Evolutionary conservation across 2,888 invertebrate species (phyloP).

Genomic region (Listrodromus nycthemerus): DNA sequence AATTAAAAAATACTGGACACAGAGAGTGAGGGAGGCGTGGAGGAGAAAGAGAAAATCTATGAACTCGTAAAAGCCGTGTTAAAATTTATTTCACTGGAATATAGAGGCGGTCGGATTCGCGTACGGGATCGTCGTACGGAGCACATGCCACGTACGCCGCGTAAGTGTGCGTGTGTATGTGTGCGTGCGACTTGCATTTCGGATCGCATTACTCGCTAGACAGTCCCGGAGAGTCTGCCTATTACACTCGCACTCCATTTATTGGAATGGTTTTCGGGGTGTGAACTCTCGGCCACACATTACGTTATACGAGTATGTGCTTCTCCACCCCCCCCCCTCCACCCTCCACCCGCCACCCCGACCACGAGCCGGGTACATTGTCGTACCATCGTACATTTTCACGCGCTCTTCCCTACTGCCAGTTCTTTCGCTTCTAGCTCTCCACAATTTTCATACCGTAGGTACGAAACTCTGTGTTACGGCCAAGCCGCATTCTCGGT

Average conservation of each 20-base stretch:
- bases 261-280: constrained; percentile 62
- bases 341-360: no score
- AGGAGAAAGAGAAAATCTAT: constrained; percentile 45
- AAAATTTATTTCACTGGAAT: constrained; percentile 62
- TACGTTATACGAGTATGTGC: constrained; percentile 58
- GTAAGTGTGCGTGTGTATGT: constrained; percentile 11
- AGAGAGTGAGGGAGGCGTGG: neutral
- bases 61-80: constrained; percentile 60
- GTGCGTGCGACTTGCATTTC: constrained; percentile 56
- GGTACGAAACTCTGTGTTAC: constrained; percentile 6
- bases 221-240: constrained; percentile 55
- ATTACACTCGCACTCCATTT: constrained; percentile 64
- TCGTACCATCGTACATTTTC: constrained; percentile 62
- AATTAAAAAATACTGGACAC: constrained; percentile 13
- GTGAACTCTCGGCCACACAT: constrained; percentile 65
- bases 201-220: constrained; percentile 57
- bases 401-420: constrained; percentile 38
- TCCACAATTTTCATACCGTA: constrained; percentile 30
- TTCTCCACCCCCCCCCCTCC: neutral
- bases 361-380: constrained; percentile 50
- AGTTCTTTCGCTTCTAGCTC: constrained; percentile 23
- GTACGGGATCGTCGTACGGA: constrained; percentile 18
- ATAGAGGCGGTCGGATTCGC: constrained; percentile 6
- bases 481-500: constrained; percentile 35
- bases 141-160: constrained; percentile 3